phyloP scores from a whole-genome alignment of 2,113 vertebrate genomes.

The Corythornis madagascariensis region DNA sequence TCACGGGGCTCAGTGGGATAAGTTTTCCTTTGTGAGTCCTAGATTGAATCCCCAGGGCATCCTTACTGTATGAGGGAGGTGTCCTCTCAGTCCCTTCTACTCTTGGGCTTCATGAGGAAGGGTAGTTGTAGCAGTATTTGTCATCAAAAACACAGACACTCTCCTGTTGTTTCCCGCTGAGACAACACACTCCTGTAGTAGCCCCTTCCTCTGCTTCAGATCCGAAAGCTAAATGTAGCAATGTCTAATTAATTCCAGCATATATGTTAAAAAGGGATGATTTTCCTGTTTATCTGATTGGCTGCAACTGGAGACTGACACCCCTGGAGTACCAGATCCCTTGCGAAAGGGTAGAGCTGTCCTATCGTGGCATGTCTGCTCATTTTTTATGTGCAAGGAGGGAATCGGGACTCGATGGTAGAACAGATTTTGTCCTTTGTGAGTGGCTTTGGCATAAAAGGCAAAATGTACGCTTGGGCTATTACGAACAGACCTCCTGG shows the following conservation, averaged over 20 bases:
- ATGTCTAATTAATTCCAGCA: background rate
- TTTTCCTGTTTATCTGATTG: background rate
- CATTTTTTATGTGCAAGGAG: accelerated
- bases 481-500: conserved; percentile 13
- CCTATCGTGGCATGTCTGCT: accelerated
- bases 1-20: too few species aligned
- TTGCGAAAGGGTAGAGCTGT: background rate
- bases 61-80: accelerated
- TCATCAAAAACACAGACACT: background rate
- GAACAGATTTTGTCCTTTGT: background rate
- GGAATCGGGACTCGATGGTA: background rate
- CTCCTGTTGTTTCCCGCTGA: too few species aligned
- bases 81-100: background rate
- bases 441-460: background rate
- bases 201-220: background rate
- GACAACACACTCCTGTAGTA: background rate
- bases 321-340: background rate
- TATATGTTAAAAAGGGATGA: background rate
- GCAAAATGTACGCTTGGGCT: background rate
- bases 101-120: background rate
- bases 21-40: background rate
- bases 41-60: background rate
- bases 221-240: background rate
- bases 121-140: background rate
- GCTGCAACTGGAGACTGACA: accelerated